phyloP scores from a whole-genome alignment of 2,797 vertebrate species.

The Dipus sagitta region DNA sequence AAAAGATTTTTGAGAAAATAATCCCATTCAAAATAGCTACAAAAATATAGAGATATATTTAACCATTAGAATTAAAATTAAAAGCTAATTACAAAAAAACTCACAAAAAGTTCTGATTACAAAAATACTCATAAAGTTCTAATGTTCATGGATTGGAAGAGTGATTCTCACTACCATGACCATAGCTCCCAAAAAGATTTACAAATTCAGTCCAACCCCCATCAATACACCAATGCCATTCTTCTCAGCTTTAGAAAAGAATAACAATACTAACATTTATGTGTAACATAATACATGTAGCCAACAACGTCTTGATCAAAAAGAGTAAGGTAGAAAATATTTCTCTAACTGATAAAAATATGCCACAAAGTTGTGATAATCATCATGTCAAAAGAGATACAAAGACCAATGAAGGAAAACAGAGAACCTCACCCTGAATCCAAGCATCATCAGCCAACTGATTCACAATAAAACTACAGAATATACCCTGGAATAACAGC shows the following conservation, averaged over 20 bases:
- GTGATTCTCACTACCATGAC: too few species aligned
- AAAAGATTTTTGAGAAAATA: too few species aligned
- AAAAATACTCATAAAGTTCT: not conserved
- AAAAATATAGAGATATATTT: not conserved
- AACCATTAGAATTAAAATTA: not conserved
- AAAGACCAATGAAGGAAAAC: too few species aligned
- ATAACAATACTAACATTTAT: not conserved
- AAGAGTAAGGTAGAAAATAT: not conserved
- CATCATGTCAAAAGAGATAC: too few species aligned
- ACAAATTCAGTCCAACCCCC: not conserved
- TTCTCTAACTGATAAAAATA: not conserved
- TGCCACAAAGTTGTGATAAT: not conserved
- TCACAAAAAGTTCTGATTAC: not conserved
- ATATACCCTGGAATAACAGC: too few species aligned
- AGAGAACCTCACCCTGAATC: too few species aligned
- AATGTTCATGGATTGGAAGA: not conserved
- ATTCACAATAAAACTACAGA: too few species aligned
- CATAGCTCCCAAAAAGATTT: not conserved
- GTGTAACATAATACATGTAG: not conserved
- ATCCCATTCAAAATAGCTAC: too few species aligned
- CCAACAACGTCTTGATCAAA: not conserved
- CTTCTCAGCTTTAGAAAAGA: not conserved
- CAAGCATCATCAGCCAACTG: too few species aligned
- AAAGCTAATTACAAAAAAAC: not conserved
- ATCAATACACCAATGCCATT: not conserved